Evolutionary conservation across 1,140 invertebrate genomes (phyloP).

Genomic region (Papilio machaon): DNA sequence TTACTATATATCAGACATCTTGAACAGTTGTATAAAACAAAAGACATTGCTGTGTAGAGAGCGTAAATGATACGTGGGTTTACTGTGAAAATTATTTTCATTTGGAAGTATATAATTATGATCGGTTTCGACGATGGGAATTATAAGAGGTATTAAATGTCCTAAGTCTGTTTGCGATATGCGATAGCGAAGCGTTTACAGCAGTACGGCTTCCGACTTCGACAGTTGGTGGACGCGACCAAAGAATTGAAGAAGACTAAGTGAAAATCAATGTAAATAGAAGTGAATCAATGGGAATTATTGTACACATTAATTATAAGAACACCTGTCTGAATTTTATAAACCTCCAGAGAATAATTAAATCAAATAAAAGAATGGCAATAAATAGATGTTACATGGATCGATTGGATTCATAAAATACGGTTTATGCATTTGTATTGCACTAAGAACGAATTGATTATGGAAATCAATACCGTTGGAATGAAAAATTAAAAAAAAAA

Average conservation of each 20-base stretch:
- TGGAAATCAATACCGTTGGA: neutral
- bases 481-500: neutral
- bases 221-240: constrained; percentile 30
- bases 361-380: neutral
- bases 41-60: constrained; percentile 38
- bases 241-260: constrained; percentile 1
- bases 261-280: neutral
- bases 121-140: constrained; percentile 22
- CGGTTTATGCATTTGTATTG: neutral
- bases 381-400: neutral
- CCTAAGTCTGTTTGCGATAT: constrained; percentile 13
- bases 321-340: neutral
- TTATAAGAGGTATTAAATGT: constrained; percentile 27
- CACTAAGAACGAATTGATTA: neutral
- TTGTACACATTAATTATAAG: neutral
- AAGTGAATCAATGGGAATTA: neutral
- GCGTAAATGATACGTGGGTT: constrained; percentile 25
- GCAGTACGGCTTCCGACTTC: constrained; percentile 29
- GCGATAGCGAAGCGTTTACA: constrained; percentile 24
- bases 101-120: constrained; percentile 41
- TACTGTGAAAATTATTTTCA: constrained; percentile 40
- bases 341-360: neutral
- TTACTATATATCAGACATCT: constrained; percentile 21
- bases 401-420: neutral
- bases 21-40: constrained; percentile 19